Conservation (phyloP, 2,888 invertebrate genomes). For the Tipula vernalis region DNA sequence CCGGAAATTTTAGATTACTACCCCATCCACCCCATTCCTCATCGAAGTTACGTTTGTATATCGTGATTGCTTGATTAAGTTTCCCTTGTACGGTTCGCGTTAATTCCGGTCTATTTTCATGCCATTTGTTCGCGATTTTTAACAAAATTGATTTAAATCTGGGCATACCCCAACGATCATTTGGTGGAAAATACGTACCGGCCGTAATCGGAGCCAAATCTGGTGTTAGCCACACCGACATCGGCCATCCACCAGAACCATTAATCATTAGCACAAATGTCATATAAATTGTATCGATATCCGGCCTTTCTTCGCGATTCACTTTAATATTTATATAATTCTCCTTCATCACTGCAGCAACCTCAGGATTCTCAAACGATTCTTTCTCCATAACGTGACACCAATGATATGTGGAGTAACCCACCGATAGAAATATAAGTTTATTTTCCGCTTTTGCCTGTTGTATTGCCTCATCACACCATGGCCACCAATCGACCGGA, state of each 20-base stretch:
- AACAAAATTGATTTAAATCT: slow-evolving; percentile 70
- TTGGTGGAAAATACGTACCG: slow-evolving; percentile 89
- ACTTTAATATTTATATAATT: slow-evolving; percentile 85
- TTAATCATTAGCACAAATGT: slow-evolving; percentile 70
- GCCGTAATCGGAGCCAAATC: slow-evolving; percentile 77
- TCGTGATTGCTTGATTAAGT: slow-evolving; percentile 46
- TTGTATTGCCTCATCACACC: slow-evolving; percentile 82
- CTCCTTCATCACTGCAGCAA: slow-evolving; percentile 80
- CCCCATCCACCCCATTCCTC: slow-evolving; percentile 75
- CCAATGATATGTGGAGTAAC: slow-evolving; percentile 96
- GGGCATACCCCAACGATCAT: slow-evolving; percentile 64
- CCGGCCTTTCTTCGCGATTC: slow-evolving; percentile 83
- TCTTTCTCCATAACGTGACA: slow-evolving; percentile 98
- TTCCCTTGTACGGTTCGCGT: slow-evolving; percentile 42
- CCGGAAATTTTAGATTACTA: slow-evolving; percentile 83
- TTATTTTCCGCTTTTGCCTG: slow-evolving; percentile 73
- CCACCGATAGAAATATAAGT: slow-evolving; percentile 85
- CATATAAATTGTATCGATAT: slow-evolving; percentile 92
- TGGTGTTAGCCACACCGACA: slow-evolving; percentile 91
- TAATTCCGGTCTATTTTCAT: slow-evolving; percentile 46
- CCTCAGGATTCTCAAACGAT: slow-evolving; percentile 75
- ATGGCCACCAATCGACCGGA: slow-evolving; percentile 93
- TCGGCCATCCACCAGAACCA: slow-evolving; percentile 83
- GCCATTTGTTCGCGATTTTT: slow-evolving; percentile 68
- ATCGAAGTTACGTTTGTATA: slow-evolving; percentile 45